Evolutionary conservation across 2,797 vertebrate species (phyloP), one percentile per base, ranked within the genome.

Genomic region (Intellagama lesueurii): DNA sequence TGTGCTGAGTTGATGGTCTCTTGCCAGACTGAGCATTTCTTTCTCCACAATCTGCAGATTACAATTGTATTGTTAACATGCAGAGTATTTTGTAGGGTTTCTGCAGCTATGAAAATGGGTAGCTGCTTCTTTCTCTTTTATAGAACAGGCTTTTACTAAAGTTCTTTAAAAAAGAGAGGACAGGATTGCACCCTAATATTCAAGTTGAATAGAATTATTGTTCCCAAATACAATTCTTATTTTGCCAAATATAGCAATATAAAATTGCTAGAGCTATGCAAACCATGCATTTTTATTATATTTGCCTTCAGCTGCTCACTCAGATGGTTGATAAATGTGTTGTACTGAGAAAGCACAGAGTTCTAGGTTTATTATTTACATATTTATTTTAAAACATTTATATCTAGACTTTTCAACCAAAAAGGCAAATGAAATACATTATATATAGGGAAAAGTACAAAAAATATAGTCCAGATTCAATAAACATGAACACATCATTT

Each of bases 371-470:
- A 66, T n/a, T 56, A 80, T 80, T 56, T 80, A 56, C 22, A 30
- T 32, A 56, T 80, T 80, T 80, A 60, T 80, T 56, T 28, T 80
- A 60, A 80, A 80, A 80, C 78, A 80, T 80, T 60, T 80, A 56
- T 80, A 64, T 81, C 14, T 9, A 24, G 32, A 19, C 56, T 81
- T 60, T 35, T 11, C 17, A n/a, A 32, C 47, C 14, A 52, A 30
- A 47, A 79, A 79, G 52, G 78, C n/a, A 26, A 56, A 56, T 1
- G 35, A 32, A 56, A 32, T 52, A 32, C 6, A 56, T 32, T 80
- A 7, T 56, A n/a, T 17, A 56, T 30, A 80, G 6, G 17, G 17
- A n/a, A 80, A 80, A 80, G n/a, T 60, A 19, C 78, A n/a, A 17
- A 26, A 24, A 56, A 5, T 22, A 30, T 19, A n/a, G 5, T 19